These are phyloP conservation scores for Odontomachus brunneus DNA, from an alignment of 1,140 invertebrate genomes.

Conservation along the genomic window DNA sequence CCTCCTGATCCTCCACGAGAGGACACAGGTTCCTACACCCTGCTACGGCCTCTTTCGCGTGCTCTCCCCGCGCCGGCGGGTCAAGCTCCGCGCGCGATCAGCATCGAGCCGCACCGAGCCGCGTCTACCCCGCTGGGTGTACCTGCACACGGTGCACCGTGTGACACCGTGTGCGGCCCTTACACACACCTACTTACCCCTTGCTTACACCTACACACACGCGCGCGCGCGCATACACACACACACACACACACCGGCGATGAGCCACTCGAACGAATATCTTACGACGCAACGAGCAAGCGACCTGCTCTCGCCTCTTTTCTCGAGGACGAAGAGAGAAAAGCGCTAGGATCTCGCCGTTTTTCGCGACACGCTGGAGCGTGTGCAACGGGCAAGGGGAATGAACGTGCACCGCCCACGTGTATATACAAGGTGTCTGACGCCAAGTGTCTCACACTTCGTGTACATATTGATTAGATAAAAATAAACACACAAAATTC, in stretches of 20 bases:
- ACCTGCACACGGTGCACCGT: slow-evolving; percentile 54
- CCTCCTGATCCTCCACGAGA: slow-evolving; percentile 38
- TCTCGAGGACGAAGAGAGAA: slow-evolving; percentile 46
- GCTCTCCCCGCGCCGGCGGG: slow-evolving; percentile 37
- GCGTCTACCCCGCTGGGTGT: slow-evolving; percentile 26
- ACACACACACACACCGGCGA: neutral
- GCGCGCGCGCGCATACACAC: too few species aligned
- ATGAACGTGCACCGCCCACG: neutral
- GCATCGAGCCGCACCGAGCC: slow-evolving; percentile 68
- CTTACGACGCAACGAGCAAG: slow-evolving; percentile 37
- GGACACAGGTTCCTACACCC: slow-evolving; percentile 55
- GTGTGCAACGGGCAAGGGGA: neutral
- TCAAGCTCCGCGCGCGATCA: slow-evolving; percentile 72
- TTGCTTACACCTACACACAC: too few species aligned
- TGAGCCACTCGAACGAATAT: slow-evolving; percentile 55
- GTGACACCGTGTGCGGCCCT: slow-evolving; percentile 1
- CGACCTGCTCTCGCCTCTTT: slow-evolving; percentile 35
- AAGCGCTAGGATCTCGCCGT: slow-evolving; percentile 29
- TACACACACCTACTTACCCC: slow-evolving; percentile 56
- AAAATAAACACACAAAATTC: too few species aligned
- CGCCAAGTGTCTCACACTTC: too few species aligned
- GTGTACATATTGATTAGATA: too few species aligned
- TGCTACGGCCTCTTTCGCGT: neutral
- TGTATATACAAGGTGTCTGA: neutral
- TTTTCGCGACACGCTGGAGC: neutral